phyloP scores from a whole-genome alignment of 2,888 invertebrate species.

The Sarcophaga subvicina region DNA sequence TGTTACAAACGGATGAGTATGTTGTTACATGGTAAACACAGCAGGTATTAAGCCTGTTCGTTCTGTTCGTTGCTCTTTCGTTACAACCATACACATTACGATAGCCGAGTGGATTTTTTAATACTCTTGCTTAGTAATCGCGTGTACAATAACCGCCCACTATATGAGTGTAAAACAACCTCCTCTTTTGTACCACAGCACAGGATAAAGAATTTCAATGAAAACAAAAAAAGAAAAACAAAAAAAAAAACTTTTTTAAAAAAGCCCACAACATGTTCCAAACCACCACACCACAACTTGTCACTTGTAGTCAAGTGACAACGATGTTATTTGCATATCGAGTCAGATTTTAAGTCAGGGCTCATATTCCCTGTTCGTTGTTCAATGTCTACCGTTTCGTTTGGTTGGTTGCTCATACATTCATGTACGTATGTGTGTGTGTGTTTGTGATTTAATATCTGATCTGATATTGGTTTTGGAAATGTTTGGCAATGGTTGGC shows the following conservation, averaged over 20 bases:
- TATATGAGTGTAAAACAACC: constrained; percentile 67
- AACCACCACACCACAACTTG: constrained; percentile 58
- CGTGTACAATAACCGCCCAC: constrained; percentile 72
- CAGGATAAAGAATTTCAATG: constrained; percentile 9
- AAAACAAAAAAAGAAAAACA: constrained; percentile 5
- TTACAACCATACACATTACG: constrained; percentile 47
- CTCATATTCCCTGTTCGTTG: constrained; percentile 64
- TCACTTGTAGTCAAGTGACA: constrained; percentile 68
- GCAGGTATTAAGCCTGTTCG: constrained; percentile 60
- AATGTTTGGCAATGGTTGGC: constrained; percentile 49
- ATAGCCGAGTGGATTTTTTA: constrained; percentile 58
- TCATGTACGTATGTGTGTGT: not conserved
- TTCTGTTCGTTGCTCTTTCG: not conserved
- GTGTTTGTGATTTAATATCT: constrained; percentile 67
- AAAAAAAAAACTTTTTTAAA: not conserved
- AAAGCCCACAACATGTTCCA: constrained; percentile 62
- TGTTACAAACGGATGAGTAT: constrained; percentile 44
- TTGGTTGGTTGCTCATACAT: constrained; percentile 21
- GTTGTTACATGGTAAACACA: constrained; percentile 59
- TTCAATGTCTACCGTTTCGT: not conserved
- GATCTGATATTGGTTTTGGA: constrained; percentile 67
- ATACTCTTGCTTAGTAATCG: constrained; percentile 65
- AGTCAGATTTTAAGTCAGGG: constrained; percentile 32
- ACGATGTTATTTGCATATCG: constrained; percentile 68
- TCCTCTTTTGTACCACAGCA: constrained; percentile 48